Evolutionary conservation across 2,113 vertebrate genomes (phyloP).

Genomic region (Indri indri): DNA sequence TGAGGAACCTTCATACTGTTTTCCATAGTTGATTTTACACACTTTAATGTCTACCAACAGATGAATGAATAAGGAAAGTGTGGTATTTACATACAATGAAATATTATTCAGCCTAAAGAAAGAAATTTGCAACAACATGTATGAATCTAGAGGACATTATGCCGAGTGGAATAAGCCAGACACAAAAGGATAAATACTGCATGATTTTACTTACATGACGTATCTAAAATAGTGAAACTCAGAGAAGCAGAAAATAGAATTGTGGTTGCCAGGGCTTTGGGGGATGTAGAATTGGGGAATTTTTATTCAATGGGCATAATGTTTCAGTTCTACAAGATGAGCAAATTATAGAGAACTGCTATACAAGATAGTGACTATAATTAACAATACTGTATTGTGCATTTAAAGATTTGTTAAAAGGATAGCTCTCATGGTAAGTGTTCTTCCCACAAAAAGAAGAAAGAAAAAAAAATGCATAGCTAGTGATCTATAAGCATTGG

Average conservation of each 20-base stretch:
- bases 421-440: background rate
- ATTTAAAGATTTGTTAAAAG: background rate
- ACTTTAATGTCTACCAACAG: background rate
- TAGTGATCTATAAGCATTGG: background rate
- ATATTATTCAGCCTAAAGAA: background rate
- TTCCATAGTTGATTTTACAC: background rate
- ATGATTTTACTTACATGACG: too few relatives aligned
- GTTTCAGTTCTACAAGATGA: background rate
- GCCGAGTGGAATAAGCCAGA: background rate
- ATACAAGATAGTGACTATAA: background rate
- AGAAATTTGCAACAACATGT: background rate
- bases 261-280: too few relatives aligned
- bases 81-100: background rate
- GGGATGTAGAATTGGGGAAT: background rate
- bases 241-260: background rate
- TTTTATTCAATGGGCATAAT: background rate
- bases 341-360: background rate
- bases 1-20: background rate
- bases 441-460: background rate
- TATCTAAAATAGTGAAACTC: background rate
- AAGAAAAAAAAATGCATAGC: background rate
- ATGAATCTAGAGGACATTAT: background rate
- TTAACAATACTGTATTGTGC: background rate
- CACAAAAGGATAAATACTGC: background rate
- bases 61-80: background rate